These are phyloP conservation scores for Eulithis testata DNA, from an alignment of 2,888 invertebrate genomes.

Conservation along the genomic window DNA sequence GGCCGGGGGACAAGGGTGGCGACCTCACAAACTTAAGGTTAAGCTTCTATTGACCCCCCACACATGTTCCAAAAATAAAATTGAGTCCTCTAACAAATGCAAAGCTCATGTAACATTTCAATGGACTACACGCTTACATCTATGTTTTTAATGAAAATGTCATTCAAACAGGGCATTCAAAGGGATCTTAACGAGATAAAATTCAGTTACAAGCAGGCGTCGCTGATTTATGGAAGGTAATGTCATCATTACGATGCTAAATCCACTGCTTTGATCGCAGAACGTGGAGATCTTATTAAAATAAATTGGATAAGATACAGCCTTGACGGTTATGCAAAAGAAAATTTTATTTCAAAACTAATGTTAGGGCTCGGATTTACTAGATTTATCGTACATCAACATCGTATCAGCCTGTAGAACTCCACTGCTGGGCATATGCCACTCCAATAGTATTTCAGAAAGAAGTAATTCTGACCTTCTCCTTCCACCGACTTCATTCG, in stretches of 20 bases:
- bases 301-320: slow-evolving; percentile 46
- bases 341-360: slow-evolving; percentile 13
- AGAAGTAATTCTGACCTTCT: too few species aligned
- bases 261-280: slow-evolving; percentile 34
- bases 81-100: too few species aligned
- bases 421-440: too few species aligned
- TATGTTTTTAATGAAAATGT: slow-evolving; percentile 7
- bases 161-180: not conserved
- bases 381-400: not conserved
- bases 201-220: slow-evolving; percentile 16
- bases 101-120: too few species aligned
- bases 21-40: too few species aligned
- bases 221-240: slow-evolving; percentile 35
- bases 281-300: slow-evolving; percentile 50
- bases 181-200: slow-evolving; percentile 13
- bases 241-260: slow-evolving; percentile 26
- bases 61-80: too few species aligned
- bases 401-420: too few species aligned
- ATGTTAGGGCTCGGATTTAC: not conserved
- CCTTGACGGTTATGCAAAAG: slow-evolving; percentile 26
- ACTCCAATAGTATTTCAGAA: too few species aligned
- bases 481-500: too few species aligned
- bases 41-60: too few species aligned
- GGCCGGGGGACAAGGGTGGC: too few species aligned
- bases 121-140: too few species aligned